These are phyloP conservation scores for Pemphredon lugubris DNA, from an alignment of 2,888 invertebrate species.

Conservation along the genomic window DNA sequence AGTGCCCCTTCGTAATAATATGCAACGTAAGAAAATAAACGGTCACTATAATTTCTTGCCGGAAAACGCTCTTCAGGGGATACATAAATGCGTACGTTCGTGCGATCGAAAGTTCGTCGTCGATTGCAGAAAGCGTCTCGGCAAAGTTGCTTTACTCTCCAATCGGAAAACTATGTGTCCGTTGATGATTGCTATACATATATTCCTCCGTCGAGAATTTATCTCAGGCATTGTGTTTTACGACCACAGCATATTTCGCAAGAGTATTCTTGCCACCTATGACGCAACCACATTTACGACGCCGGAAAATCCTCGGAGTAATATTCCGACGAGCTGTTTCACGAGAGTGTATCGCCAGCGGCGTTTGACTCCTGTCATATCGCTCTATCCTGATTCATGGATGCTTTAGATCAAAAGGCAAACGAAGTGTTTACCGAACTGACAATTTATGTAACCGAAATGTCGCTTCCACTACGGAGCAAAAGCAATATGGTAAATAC, in stretches of 20 bases:
- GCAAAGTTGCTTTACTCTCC: no score
- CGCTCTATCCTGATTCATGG: conserved; percentile 28
- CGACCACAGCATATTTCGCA: not conserved
- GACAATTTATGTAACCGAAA: conserved; percentile 32
- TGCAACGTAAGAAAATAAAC: no score
- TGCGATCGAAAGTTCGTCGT: no score
- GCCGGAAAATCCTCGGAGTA: conserved; percentile 35
- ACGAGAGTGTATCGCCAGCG: conserved; percentile 17
- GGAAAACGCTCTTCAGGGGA: no score
- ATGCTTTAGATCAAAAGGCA: conserved; percentile 34
- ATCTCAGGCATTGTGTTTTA: not conserved
- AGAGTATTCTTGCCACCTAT: conserved; percentile 1
- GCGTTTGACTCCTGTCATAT: conserved; percentile 34
- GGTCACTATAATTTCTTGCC: no score
- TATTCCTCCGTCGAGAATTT: not conserved
- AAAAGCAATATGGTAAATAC: no score
- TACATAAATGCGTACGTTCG: no score
- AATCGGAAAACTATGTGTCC: no score
- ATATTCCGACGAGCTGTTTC: conserved; percentile 24
- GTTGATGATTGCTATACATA: no score
- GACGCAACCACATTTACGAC: conserved; percentile 16
- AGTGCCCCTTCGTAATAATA: no score
- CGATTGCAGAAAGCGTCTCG: not conserved
- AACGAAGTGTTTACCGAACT: conserved; percentile 41
- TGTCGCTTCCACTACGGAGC: not conserved